phyloP scores from a whole-genome alignment of 2,797 vertebrate genomes.

The Heterohyrax brucei region DNA sequence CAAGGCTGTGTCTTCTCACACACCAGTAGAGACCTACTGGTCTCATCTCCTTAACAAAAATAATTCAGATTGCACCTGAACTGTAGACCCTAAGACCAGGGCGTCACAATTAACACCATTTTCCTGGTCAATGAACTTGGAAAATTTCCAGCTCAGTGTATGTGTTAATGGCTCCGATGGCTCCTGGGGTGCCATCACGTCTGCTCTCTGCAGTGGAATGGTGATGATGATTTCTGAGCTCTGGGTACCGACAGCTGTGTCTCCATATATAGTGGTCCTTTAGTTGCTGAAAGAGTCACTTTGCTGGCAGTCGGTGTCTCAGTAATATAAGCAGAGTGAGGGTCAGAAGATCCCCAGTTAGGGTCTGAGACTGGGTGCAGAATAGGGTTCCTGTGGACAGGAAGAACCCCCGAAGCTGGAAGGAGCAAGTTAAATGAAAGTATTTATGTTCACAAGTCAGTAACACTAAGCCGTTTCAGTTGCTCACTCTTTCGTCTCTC shows the following conservation, averaged over 20 bases:
- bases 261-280: background rate
- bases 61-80: background rate
- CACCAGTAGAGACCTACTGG: background rate
- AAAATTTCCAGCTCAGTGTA: background rate
- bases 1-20: conserved; percentile 47
- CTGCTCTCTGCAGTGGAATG: background rate
- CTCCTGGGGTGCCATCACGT: background rate
- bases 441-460: background rate
- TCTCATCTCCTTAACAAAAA: background rate
- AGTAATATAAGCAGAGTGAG: background rate
- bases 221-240: conserved; percentile 13
- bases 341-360: background rate
- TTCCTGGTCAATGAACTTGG: background rate
- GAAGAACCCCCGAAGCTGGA: background rate
- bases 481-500: background rate
- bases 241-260: background rate
- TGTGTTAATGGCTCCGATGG: background rate
- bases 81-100: background rate
- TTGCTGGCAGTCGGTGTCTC: background rate
- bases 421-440: background rate
- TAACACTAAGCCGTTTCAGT: background rate
- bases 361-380: background rate
- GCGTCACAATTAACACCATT: conserved; percentile 37
- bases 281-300: conserved; percentile 3
- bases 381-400: background rate